phyloP scores from a whole-genome alignment of 2,113 vertebrate species.

The Acanthochromis polyacanthus region DNA sequence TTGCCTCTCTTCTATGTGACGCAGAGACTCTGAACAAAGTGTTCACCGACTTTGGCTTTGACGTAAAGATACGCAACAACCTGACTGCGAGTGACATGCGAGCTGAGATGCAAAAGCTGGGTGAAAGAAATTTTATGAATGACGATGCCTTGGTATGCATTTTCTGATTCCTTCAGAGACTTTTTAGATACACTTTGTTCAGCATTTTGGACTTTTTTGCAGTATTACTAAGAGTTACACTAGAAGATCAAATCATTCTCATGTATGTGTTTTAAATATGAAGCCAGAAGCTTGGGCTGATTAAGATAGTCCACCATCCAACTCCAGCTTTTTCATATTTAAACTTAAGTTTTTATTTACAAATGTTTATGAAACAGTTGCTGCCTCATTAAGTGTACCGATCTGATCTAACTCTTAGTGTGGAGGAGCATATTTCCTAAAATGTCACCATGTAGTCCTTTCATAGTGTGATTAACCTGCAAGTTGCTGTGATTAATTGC shows the following conservation, averaged over 20 bases:
- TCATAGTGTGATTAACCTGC: background rate
- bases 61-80: slow-evolving; percentile 59
- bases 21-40: slow-evolving; percentile 76
- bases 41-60: slow-evolving; percentile 84
- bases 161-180: background rate
- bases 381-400: no score
- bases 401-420: no score
- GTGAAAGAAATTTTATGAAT: slow-evolving; percentile 54
- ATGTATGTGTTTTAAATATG: no score
- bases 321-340: no score
- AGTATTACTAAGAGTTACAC: background rate
- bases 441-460: no score
- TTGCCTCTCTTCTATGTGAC: slow-evolving; percentile 22
- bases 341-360: no score
- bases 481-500: background rate
- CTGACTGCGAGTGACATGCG: slow-evolving; percentile 69
- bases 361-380: no score
- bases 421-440: no score
- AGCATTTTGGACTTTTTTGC: background rate
- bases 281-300: no score
- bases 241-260: background rate
- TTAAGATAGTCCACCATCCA: no score
- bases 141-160: slow-evolving; percentile 87
- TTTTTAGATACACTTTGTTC: background rate
- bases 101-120: slow-evolving; percentile 31